Evolutionary conservation across 2,888 invertebrate genomes (phyloP).

Genomic region (Oscheius sp.): DNA sequence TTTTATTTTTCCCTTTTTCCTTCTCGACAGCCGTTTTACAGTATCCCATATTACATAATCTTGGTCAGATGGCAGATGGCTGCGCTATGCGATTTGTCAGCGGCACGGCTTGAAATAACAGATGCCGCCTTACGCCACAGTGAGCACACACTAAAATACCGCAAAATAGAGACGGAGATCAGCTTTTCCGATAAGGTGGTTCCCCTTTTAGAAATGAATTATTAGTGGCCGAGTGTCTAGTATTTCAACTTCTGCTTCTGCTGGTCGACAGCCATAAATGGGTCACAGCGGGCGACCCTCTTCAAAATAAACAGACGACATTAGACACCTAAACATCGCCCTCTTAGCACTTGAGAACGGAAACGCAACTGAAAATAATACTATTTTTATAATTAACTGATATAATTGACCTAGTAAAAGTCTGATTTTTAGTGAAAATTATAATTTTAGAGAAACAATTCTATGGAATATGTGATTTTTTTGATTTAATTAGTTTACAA

Average conservation of each 20-base stretch:
- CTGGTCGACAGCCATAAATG: not conserved
- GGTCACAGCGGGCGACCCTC: slow-evolving; percentile 22
- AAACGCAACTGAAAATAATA: too few species aligned
- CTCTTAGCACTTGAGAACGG: not conserved
- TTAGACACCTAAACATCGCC: not conserved
- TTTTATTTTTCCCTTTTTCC: not conserved
- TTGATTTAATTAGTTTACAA: too few species aligned
- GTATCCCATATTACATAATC: slow-evolving; percentile 14
- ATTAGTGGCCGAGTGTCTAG: not conserved
- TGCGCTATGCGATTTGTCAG: slow-evolving; percentile 18
- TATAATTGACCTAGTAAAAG: too few species aligned
- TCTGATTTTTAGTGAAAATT: too few species aligned
- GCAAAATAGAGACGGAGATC: slow-evolving; percentile 29
- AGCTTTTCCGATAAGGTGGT: not conserved
- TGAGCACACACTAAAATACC: slow-evolving; percentile 27
- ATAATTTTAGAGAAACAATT: too few species aligned
- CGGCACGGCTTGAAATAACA: slow-evolving; percentile 29
- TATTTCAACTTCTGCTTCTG: not conserved
- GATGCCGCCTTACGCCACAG: slow-evolving; percentile 31
- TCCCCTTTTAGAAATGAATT: not conserved
- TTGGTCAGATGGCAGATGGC: slow-evolving; percentile 25
- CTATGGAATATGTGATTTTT: too few species aligned
- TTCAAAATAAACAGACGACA: slow-evolving; percentile 10
- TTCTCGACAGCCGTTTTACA: slow-evolving; percentile 3
- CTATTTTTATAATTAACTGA: too few species aligned